Evolutionary conservation across 1,140 invertebrate species (phyloP), one percentile per base, ranked within the genome.

Genomic region (Episyrphus balteatus): DNA sequence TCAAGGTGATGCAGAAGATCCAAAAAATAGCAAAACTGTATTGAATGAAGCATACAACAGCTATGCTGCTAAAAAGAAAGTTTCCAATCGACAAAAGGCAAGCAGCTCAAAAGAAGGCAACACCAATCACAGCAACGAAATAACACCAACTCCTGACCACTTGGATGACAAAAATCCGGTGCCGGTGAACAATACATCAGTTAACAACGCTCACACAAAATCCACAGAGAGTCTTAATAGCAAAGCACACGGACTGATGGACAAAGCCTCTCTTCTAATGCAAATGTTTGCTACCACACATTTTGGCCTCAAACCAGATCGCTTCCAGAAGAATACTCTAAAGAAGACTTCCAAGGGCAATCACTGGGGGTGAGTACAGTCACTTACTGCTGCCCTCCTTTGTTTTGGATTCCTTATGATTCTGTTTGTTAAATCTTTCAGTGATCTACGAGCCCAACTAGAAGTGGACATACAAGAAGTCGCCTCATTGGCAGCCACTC

Each of bases 241-340:
- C 51, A 66, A 66, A 48, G 63, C 63, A 0, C 63, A 66, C n/a
- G 56, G 61, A 57, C 80, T 88, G 44, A 83, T 89, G 65, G 86
- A 86, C 59, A 88, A 90, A 72, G 84, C 90, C 1, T 78, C 90
- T 7, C 79, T 88, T 6, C 69, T 97, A 8, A 73, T 97, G 54
- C 92, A 96, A 61, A 88, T 97, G 73, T 94, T 95, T 65, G 80
- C 92, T 44, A 82, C 90, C 15, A 86, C 91, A 37, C 92, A 97
- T 62, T 80, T 98, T 61, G 89, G 90, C 12, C 40, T 57, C 52
- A 18, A 56, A 54, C 37, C 53, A 41, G 69, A 79, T 51, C 70
- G 76, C 21, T 88, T 91, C 57, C 80, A 81, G 49, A 84, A 82
- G 53, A 92, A 89, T 68, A 77, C 84, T 53, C 72, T 92, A 40